Evolutionary conservation across 2,888 invertebrate species (phyloP).

Genomic region (Noctua janthina): DNA sequence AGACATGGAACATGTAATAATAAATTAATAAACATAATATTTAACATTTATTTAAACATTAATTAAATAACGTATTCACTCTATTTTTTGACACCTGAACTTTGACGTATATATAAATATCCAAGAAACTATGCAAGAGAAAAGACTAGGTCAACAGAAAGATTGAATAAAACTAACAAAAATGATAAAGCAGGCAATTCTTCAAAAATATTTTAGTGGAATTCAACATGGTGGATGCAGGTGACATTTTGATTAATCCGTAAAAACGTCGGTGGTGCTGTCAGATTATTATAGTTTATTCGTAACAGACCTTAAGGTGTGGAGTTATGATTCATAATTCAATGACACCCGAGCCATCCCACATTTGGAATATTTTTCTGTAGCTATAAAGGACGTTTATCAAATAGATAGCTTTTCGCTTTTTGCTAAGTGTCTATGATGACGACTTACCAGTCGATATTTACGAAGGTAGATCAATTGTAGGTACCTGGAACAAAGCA

Average conservation of each 20-base stretch:
- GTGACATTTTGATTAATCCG: conserved; percentile 42
- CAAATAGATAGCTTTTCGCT: conserved; percentile 3
- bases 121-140: background rate
- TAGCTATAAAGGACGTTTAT: conserved; percentile 11
- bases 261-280: conserved; percentile 1
- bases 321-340: conserved; percentile 21
- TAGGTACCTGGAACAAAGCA: conserved; percentile 12
- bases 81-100: background rate
- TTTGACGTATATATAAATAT: background rate
- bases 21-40: background rate
- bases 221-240: conserved; percentile 32
- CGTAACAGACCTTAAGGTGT: background rate
- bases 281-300: background rate
- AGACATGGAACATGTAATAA: background rate
- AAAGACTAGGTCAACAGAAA: background rate
- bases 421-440: background rate
- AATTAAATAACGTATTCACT: background rate
- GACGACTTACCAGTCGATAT: background rate
- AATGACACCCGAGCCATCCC: background rate
- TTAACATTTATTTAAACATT: background rate
- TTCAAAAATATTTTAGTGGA: conserved; percentile 23
- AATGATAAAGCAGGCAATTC: background rate
- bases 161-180: conserved; percentile 12
- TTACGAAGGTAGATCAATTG: background rate
- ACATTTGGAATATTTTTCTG: conserved; percentile 25